phyloP scores from a whole-genome alignment of 2,888 invertebrate species.

The Troides helena region DNA sequence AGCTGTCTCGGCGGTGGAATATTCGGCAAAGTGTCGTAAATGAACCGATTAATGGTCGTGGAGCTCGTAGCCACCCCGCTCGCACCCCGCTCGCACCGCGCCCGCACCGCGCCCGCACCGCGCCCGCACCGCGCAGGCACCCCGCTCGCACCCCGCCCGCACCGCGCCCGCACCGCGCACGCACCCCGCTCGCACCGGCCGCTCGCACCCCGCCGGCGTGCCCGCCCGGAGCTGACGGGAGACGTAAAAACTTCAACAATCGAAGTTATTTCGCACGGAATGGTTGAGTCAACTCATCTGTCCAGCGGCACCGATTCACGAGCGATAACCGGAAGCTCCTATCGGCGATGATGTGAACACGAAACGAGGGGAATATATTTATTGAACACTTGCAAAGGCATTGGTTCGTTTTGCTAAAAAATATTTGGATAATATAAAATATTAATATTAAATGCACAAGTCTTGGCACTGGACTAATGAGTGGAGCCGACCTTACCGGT shows the following conservation, averaged over 20 bases:
- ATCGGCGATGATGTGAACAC: not conserved
- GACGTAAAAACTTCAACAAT: constrained; percentile 7
- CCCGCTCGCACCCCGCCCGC: constrained; percentile 40
- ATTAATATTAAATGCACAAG: too few species aligned
- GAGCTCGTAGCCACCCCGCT: constrained; percentile 46
- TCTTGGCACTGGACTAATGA: too few species aligned
- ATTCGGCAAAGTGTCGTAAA: constrained; percentile 52
- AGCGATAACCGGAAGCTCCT: not conserved
- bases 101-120: too few species aligned
- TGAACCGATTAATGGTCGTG: constrained; percentile 53
- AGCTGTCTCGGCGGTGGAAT: constrained; percentile 3
- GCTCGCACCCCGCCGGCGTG: constrained; percentile 36
- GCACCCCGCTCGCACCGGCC: too few species aligned
- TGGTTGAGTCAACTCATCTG: not conserved
- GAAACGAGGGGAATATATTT: not conserved
- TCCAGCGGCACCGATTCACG: not conserved
- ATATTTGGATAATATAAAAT: too few species aligned
- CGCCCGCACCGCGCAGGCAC: constrained; percentile 1
- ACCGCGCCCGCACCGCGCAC: constrained; percentile 22
- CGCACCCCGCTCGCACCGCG: constrained; percentile 28
- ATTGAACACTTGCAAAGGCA: too few species aligned
- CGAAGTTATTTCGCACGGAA: not conserved
- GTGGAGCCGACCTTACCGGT: too few species aligned
- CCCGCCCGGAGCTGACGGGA: constrained; percentile 7
- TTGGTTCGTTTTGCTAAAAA: too few species aligned